A percentile compares a stretch with the other conserved stretches of the same genome.
Conservation (phyloP, 2,888 invertebrate species). For the Pyrochroa serraticornis region DNA sequence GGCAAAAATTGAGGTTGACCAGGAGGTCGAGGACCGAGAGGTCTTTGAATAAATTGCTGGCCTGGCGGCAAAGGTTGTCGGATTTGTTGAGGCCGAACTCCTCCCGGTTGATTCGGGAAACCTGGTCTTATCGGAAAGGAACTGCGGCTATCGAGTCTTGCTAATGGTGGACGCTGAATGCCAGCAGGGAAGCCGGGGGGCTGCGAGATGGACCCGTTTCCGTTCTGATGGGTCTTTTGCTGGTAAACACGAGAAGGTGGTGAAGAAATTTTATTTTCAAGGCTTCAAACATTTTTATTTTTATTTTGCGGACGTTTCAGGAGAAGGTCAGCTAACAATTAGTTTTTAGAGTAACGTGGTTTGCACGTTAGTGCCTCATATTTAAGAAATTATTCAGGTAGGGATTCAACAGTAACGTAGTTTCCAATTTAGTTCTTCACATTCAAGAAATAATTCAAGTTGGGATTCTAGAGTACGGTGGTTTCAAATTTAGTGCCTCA, state of each 20-base stretch:
- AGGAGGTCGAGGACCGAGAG: slow-evolving; percentile 43
- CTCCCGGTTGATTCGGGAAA: slow-evolving; percentile 46
- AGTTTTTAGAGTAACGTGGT: too few species aligned
- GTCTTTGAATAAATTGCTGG: slow-evolving; percentile 42
- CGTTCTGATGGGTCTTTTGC: slow-evolving; percentile 29
- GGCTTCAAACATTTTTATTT: too few species aligned
- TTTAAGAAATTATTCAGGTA: too few species aligned
- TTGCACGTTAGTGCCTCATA: too few species aligned
- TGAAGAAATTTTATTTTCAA: slow-evolving; percentile 2
- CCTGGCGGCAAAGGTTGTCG: slow-evolving; percentile 48
- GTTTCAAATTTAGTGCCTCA: too few species aligned
- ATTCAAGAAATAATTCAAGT: too few species aligned
- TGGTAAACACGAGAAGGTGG: slow-evolving; percentile 7
- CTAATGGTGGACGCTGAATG: slow-evolving; percentile 50
- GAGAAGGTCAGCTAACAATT: too few species aligned
- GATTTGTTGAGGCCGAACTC: slow-evolving; percentile 45
- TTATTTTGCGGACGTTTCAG: too few species aligned
- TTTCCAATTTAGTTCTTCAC: too few species aligned
- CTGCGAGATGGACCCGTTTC: slow-evolving; percentile 28
- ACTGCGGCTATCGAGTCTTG: slow-evolving; percentile 58
- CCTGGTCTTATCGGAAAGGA: slow-evolving; percentile 49
- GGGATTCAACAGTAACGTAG: slow-evolving; percentile 7
- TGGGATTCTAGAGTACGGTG: too few species aligned
- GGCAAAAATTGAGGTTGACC: slow-evolving; percentile 34
- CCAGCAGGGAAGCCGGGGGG: slow-evolving; percentile 24